Base-by-base conservation (phyloP, 2,113 vertebrate species). In the Buteo buteo region DNA sequence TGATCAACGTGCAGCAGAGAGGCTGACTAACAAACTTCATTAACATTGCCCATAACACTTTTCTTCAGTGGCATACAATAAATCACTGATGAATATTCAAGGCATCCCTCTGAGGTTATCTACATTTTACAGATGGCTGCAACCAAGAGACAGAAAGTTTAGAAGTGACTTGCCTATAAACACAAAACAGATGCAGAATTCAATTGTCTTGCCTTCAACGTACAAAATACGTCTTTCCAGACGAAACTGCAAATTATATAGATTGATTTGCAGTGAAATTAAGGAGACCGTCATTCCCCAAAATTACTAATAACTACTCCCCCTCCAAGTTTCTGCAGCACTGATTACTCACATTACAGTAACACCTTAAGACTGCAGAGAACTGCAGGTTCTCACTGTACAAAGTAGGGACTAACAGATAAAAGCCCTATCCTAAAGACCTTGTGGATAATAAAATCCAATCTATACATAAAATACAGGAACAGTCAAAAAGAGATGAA, bases 51-150 rank as follows among this genome's bases (percentile, higher is more conserved):
- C 49, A 11, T 87, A 93, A 94, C 72, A 52, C 65, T 82, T 82
- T 70, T 42, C 65, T 87, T 87, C 82, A 40, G 70, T 6, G 1
- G 70, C 78, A 29, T 32, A 50, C 91, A 85, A 58, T 93, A 96
- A 96, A 96, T 91, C 82, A 84, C 47, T 57, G 66, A 87, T 91
- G 74, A 95, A 91, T 95, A 96, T 80, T 91, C 92, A 93, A 26
- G 62, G 74, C 40, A 93, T 28, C 62, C 64, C 93, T 93, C 84
- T 49, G 73, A 96, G 84, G 74, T 90, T 96, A 96, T 94, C 92
- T 91, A 42, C 31, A 70, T 95, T 93, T 93, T 87, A 94, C 91
- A 83, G 74, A 95, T 16, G 9, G 31, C 90, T 22, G 45, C 71
- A 88, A 86, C 76, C 59, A 77, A 69, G 45, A 86, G 69, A 79